phyloP scores from a whole-genome alignment of 2,888 invertebrate species.

The Pristionchus exspectatus region DNA sequence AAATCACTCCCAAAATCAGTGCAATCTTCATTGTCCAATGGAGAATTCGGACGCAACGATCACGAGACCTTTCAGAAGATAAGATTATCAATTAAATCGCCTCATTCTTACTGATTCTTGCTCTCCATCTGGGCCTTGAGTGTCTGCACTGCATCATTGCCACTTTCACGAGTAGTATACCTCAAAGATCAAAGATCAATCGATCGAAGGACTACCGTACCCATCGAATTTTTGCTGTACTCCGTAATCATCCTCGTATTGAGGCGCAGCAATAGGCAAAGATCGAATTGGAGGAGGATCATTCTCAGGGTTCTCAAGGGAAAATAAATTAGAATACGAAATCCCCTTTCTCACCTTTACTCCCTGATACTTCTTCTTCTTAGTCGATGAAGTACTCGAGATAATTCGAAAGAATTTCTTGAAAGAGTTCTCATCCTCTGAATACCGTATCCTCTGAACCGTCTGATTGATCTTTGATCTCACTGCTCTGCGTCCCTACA shows the following conservation, averaged over 20 bases:
- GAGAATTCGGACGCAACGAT: constrained; percentile 4
- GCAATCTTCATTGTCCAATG: neutral
- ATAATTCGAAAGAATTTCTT: constrained; percentile 24
- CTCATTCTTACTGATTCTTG: neutral
- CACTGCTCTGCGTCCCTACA: neutral
- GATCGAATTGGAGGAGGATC: constrained; percentile 11
- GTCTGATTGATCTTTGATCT: constrained; percentile 6
- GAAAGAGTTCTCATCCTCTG: constrained; percentile 39
- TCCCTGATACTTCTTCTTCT: constrained; percentile 29
- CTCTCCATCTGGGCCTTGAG: constrained; percentile 27
- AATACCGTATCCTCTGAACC: constrained; percentile 33
- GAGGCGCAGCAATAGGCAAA: neutral
- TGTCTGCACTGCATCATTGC: constrained; percentile 41
- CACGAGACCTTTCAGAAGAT: neutral
- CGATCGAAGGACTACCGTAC: neutral
- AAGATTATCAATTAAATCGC: neutral
- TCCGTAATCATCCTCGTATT: constrained; percentile 34
- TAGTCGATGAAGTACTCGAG: constrained; percentile 10
- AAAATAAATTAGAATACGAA: neutral
- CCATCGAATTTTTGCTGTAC: constrained; percentile 41
- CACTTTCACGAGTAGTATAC: constrained; percentile 4
- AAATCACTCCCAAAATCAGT: neutral
- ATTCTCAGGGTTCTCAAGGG: neutral
- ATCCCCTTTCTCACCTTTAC: neutral
- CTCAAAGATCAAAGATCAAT: constrained; percentile 32